phyloP scores from a whole-genome alignment of 2,113 vertebrate species.

The Prochilodus magdalenae region DNA sequence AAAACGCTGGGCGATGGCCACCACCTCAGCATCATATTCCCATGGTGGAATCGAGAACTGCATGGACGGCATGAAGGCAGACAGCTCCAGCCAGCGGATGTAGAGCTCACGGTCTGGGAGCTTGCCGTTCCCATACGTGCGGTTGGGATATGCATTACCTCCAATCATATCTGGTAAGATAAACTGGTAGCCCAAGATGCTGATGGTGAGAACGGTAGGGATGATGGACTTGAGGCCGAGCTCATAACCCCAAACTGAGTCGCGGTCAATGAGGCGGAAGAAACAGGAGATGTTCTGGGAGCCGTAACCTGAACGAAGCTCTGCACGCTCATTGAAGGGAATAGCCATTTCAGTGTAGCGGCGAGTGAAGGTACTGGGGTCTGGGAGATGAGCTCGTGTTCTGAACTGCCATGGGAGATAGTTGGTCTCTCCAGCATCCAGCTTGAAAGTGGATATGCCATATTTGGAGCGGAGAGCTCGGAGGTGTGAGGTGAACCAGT shows the following conservation, averaged over 20 bases:
- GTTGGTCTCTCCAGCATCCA: slow-evolving; percentile 92
- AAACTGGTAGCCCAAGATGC: slow-evolving; percentile 93
- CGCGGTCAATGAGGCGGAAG: slow-evolving; percentile 90
- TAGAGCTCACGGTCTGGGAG: slow-evolving; percentile 93
- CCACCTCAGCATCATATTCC: slow-evolving; percentile 90
- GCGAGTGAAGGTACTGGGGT: slow-evolving; percentile 92
- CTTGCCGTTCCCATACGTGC: slow-evolving; percentile 68
- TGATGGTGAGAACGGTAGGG: slow-evolving; percentile 92
- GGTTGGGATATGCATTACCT: slow-evolving; percentile 81
- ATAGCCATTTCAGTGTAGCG: slow-evolving; percentile 92
- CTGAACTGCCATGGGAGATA: slow-evolving; percentile 92
- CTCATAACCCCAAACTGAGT: slow-evolving; percentile 94
- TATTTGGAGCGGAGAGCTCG: slow-evolving; percentile 83
- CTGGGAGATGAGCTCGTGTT: slow-evolving; percentile 80
- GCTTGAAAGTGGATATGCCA: slow-evolving; percentile 89
- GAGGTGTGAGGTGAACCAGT: slow-evolving; percentile 90
- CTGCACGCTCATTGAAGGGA: slow-evolving; percentile 87
- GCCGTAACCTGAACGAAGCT: slow-evolving; percentile 91
- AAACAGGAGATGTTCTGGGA: slow-evolving; percentile 95
- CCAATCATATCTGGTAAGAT: slow-evolving; percentile 91
- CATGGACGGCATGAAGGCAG: slow-evolving; percentile 97
- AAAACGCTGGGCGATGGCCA: slow-evolving; percentile 92
- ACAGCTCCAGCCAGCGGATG: slow-evolving; percentile 95
- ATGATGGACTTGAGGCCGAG: slow-evolving; percentile 93
- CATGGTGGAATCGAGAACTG: slow-evolving; percentile 96